Percentiles rank a stretch among this genome's conserved stretches.
Evolutionary conservation across 2,113 vertebrate genomes (phyloP).

Genomic region (Eudorcas thomsonii): DNA sequence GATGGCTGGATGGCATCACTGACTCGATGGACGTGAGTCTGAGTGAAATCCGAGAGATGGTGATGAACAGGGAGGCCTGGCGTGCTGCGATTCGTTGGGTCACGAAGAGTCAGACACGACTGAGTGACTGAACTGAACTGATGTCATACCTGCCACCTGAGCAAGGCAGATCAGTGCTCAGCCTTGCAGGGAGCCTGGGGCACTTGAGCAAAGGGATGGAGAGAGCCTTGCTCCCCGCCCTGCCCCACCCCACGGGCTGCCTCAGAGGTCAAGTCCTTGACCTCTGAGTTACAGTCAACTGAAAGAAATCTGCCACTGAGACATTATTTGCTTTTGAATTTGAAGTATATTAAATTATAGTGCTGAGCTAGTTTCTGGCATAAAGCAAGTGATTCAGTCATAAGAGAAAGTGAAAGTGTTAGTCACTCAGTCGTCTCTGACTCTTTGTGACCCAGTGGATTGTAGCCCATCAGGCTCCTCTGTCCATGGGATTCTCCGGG

Average conservation of each 20-base stretch:
- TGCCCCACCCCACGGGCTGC: fast-evolving
- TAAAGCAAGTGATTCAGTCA: neutral
- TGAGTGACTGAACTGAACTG: no score
- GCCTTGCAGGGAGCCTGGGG: neutral
- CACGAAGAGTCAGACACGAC: no score
- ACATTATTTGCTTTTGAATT: neutral
- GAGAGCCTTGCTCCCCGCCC: neutral
- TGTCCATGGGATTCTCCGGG: neutral
- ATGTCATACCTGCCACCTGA: fast-evolving
- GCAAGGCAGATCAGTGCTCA: neutral
- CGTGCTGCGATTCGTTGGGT: no score
- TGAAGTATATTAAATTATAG: neutral
- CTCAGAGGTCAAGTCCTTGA: neutral
- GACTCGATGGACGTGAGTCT: no score
- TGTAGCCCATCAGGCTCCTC: neutral
- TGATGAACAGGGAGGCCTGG: no score
- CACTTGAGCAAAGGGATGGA: neutral
- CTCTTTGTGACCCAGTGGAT: neutral
- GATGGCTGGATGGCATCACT: no score
- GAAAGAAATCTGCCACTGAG: neutral
- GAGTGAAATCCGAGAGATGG: no score
- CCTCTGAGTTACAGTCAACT: neutral
- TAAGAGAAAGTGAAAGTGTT: neutral
- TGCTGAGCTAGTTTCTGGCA: neutral
- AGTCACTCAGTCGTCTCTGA: fast-evolving